phyloP scores from a whole-genome alignment of 2,888 invertebrate species.

The Scaeva pyrastri region DNA sequence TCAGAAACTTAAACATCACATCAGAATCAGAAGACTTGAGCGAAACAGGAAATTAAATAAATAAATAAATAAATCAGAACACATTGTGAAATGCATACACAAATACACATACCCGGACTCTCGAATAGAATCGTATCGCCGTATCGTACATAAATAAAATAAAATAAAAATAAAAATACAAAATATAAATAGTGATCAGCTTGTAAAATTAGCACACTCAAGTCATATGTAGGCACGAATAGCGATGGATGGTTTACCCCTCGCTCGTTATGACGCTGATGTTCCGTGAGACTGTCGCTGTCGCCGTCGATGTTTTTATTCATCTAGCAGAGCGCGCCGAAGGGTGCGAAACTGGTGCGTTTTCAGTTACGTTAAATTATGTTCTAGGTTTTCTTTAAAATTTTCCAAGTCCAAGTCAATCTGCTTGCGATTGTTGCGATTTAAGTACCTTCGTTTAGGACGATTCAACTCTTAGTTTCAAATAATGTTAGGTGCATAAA shows the following conservation, averaged over 20 bases:
- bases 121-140: not conserved
- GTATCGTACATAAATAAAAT: conserved; percentile 49
- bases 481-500: conserved; percentile 19
- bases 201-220: conserved; percentile 76
- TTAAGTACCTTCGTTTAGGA: conserved; percentile 70
- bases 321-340: not conserved
- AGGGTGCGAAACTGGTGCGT: conserved; percentile 61
- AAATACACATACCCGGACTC: not conserved
- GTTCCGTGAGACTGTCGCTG: conserved; percentile 74
- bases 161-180: no score
- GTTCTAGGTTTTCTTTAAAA: conserved; percentile 26
- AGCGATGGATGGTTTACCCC: conserved; percentile 71
- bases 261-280: not conserved
- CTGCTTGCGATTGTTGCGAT: conserved; percentile 45
- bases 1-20: conserved; percentile 6
- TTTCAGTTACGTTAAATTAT: conserved; percentile 78
- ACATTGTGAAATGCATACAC: conserved; percentile 3
- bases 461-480: conserved; percentile 11
- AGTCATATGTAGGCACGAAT: conserved; percentile 32
- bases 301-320: not conserved
- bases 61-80: not conserved
- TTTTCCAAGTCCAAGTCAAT: conserved; percentile 34
- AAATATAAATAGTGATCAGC: conserved; percentile 67
- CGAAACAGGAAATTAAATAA: conserved; percentile 3
- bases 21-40: conserved; percentile 3